Base-by-base conservation (phyloP, 2,888 invertebrate species). In the Nysson spinosus region DNA sequence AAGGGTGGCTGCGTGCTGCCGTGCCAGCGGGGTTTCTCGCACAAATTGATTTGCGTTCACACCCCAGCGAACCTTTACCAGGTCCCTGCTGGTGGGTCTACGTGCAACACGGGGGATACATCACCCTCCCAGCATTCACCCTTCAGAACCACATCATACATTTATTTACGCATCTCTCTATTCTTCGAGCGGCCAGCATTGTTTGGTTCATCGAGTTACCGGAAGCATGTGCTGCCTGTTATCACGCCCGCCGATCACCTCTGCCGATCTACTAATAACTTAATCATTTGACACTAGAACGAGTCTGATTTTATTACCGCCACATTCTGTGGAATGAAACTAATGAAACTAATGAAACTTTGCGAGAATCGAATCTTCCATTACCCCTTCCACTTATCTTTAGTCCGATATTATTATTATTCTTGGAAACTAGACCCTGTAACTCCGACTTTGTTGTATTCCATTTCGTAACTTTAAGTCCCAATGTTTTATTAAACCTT, bases 21-120 rank as follows among this genome's bases (percentile, higher is more conserved):
- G 60, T 72, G 63, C 62, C 80, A 68, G 77, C 79, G 71, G 83
- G 82, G 85, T 55, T 80, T 79, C 83, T 80, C 81, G 82, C 73
- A 81, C 85, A 87, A 87, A 87, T 87, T 87, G 86, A 87, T 87
- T 87, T 87, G 87, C 86, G 85, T 87, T 87, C 86, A 87, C 87
- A 86, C 87, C 86, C 86, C 79, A 82, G 57, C 79, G 80, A 72
- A 82, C 85, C 85, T 85, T 78, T 79, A 35, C 77, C 77, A 66
- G 72, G 75, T 76, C 75, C 58, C 35, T 39, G 12, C 40, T 49
- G 49, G 11, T 32, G 20, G 34, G 17, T 22, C 26, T 34, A 28
- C 43, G 50, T 54, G 51, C 55, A 43, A 34, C 55, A 34, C 43
- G 62, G 49, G 61, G 51, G 51, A 50, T 57, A 54, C 62, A 44